A percentile compares a stretch with the other conserved stretches of the same genome.
phyloP scores from a whole-genome alignment of 2,113 vertebrate genomes.

The Tetrao urogallus region DNA sequence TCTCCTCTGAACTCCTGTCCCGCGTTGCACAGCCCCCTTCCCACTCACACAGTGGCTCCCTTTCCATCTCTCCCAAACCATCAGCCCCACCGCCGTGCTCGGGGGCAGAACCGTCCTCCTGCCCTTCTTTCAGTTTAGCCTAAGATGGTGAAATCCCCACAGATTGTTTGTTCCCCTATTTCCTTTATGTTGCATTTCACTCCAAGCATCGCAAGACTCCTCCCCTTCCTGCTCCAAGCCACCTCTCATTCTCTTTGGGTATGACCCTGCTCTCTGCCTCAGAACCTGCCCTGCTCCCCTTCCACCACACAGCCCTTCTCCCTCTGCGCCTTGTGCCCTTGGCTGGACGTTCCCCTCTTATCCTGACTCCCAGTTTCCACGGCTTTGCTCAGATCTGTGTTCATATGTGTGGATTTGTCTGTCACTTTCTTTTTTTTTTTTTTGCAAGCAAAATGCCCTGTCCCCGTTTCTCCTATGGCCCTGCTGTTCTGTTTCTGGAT shows the following conservation, averaged over 20 bases:
- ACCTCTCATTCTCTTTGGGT: conserved; percentile 55
- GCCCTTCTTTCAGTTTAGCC: conserved; percentile 77
- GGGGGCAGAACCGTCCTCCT: conserved; percentile 44
- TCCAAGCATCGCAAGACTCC: conserved; percentile 72
- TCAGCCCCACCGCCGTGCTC: conserved; percentile 35
- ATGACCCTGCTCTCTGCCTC: conserved; percentile 38
- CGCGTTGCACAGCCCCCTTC: neutral
- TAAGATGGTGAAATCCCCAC: conserved; percentile 77
- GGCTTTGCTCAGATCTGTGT: neutral
- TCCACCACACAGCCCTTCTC: neutral
- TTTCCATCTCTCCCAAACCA: conserved; percentile 40
- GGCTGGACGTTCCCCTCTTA: neutral
- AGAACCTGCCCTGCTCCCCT: neutral
- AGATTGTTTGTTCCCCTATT: conserved; percentile 82
- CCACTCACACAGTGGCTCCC: neutral
- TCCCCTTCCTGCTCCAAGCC: conserved; percentile 68
- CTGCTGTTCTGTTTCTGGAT: neutral
- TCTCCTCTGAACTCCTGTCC: neutral
- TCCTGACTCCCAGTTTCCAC: neutral
- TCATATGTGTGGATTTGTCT: neutral
- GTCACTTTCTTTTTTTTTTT: neutral
- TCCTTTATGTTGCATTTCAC: conserved; percentile 77
- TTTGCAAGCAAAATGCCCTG: neutral
- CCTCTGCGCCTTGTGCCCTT: neutral
- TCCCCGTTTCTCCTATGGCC: neutral